Evolutionary conservation across 2,888 invertebrate genomes (phyloP), one percentile per base, ranked within the genome.

Genomic region (Noctua janthe): DNA sequence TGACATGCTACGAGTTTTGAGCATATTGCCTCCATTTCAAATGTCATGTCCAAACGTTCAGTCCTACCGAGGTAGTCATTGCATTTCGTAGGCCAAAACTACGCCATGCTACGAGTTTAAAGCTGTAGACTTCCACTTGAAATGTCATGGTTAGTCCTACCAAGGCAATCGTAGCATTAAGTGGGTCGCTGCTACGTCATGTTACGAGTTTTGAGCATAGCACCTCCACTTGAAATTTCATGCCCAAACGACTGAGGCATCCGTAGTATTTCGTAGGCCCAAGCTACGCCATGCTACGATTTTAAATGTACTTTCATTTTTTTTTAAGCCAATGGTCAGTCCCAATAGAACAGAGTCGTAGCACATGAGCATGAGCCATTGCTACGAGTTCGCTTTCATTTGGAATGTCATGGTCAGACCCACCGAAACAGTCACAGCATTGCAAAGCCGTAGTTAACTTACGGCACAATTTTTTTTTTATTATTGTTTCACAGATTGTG

Each of bases 401-500:
- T 67, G 17, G 4, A n/a, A 56, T 54, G 35, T 1, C 10, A 35
- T n/a, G 17, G 11, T 49, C n/a, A 20, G n/a, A n/a, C 10, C 4
- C 23, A 64, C 23, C 35, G 1, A 23, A 23, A 7, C n/a, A 51
- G 8, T 20, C 3, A 4, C 13, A 23, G 10, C 29, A 23, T 29
- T 62, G 7, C 47, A 5, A 64, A 8, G 4, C 20, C n/a, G 3
- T 47, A 71, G n/a, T 51, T 35, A 35, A 66, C 39, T 49, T 56
- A 49, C 23, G 5, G 10, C 13, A 56, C 7, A n/a, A 8, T 75
- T 11, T 43, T 76, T 13, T 20, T 43, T 76, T 13, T 20, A 11
- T 54, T 71, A 20, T 64, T 56, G 7, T 17, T 81, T 81, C 15
- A 54, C 78, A 96, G 97, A 94, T 29, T 96, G 95, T 84, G 84